phyloP scores from a whole-genome alignment of 2,113 vertebrate species.

The Notarius quadriscutis region DNA sequence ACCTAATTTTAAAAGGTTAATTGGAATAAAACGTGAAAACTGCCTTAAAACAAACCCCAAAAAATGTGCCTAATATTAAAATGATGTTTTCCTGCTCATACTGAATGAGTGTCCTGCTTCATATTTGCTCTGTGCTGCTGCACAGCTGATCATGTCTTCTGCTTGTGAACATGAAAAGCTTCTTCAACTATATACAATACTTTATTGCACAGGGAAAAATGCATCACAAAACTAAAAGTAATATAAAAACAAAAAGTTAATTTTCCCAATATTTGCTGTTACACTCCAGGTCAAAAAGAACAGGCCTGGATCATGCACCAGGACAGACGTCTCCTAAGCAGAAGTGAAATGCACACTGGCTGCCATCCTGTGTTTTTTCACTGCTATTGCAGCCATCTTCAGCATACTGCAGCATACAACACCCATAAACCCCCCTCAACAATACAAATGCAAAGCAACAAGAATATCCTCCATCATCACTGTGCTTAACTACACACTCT shows the following conservation, averaged over 20 bases:
- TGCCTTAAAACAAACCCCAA: background rate
- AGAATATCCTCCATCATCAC: background rate
- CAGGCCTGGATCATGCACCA: background rate
- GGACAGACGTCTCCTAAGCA: background rate
- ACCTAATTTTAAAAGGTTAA: background rate
- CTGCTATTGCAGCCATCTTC: background rate
- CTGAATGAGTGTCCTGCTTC: background rate
- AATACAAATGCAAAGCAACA: background rate
- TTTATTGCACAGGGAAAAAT: too few relatives aligned
- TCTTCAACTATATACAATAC: background rate
- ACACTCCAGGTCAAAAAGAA: background rate
- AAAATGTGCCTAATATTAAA: background rate
- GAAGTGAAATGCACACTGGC: background rate
- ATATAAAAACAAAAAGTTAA: background rate
- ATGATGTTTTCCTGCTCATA: background rate
- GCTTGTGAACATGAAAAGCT: background rate
- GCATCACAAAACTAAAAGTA: background rate
- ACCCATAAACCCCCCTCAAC: background rate
- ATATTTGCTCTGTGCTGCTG: background rate
- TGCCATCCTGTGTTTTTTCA: slow-evolving; percentile 31
- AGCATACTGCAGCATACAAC: background rate
- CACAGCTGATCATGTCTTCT: background rate
- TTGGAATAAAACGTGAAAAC: background rate
- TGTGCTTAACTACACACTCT: background rate
- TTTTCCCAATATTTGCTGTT: background rate